Evolutionary conservation across 2,888 invertebrate genomes (phyloP).

Genomic region (Agrochola macilenta): DNA sequence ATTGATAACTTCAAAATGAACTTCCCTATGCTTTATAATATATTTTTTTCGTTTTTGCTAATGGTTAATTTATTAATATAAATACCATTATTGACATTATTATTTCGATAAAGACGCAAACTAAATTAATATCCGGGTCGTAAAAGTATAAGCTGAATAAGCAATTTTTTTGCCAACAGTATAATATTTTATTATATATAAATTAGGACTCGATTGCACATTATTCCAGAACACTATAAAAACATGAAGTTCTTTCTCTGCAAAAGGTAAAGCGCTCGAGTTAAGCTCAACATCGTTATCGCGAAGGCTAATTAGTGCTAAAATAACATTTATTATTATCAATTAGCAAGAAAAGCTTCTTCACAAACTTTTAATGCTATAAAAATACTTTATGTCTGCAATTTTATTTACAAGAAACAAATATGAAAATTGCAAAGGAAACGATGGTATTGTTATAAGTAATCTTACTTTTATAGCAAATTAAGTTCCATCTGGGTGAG

Average conservation of each 20-base stretch:
- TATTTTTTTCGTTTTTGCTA: neutral
- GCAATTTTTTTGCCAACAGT: neutral
- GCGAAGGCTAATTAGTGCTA: conserved; percentile 48
- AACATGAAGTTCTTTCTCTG: conserved; percentile 31
- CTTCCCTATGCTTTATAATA: neutral
- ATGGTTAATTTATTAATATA: neutral
- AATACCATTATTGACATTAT: neutral
- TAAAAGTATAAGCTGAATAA: neutral
- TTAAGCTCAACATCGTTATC: conserved; percentile 48
- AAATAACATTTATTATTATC: conserved; percentile 51
- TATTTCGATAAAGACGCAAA: neutral
- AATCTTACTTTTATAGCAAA: neutral
- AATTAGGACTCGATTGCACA: conserved; percentile 3
- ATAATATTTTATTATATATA: neutral
- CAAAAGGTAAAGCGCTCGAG: conserved; percentile 30
- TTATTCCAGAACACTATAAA: conserved; percentile 35
- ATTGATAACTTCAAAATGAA: conserved; percentile 12
- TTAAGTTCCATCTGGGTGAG: neutral
- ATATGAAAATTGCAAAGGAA: neutral
- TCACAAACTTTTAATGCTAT: conserved; percentile 22
- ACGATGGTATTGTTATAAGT: neutral
- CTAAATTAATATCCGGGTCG: no score
- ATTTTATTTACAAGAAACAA: conserved; percentile 23
- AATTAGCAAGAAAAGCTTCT: conserved; percentile 45
- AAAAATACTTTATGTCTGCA: conserved; percentile 12